These are phyloP conservation scores for Drosophila falleni DNA, from an alignment of 2,888 invertebrate genomes.

Conservation along the genomic window DNA sequence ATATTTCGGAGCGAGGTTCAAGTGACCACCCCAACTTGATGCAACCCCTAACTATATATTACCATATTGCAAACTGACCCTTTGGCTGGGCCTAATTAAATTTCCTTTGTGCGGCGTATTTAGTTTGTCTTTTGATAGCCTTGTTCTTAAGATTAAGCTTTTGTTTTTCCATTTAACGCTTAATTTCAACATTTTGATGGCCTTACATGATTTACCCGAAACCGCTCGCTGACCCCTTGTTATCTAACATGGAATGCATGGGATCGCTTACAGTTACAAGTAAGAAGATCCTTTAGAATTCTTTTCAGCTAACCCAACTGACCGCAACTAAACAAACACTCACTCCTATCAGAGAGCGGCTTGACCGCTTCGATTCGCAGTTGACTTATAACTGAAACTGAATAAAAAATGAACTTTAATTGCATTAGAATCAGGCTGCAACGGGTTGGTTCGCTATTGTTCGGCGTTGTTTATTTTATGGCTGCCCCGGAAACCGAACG, in stretches of 20 bases:
- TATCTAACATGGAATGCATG: conserved; percentile 21
- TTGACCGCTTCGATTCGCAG: conserved; percentile 63
- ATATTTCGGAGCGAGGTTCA: conserved; percentile 44
- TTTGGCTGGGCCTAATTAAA: conserved; percentile 64
- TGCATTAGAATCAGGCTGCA: conserved; percentile 67
- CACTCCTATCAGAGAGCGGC: conserved; percentile 39
- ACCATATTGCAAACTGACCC: conserved; percentile 50
- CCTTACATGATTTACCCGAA: conserved; percentile 65
- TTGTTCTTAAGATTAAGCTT: conserved; percentile 75
- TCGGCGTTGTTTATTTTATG: conserved; percentile 65
- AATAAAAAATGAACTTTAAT: conserved; percentile 49
- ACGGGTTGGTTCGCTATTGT: conserved; percentile 42
- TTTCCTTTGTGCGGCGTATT: conserved; percentile 65
- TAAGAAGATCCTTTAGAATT: conserved; percentile 37
- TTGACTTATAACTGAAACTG: conserved; percentile 64
- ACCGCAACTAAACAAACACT: conserved; percentile 79
- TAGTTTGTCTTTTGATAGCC: conserved; percentile 76
- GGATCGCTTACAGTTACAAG: conserved; percentile 64
- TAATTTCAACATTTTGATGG: conserved; percentile 78
- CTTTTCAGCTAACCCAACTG: conserved; percentile 64
- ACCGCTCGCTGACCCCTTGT: conserved; percentile 61
- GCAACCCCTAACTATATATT: conserved; percentile 46
- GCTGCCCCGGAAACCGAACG: conserved; percentile 37
- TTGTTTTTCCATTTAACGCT: conserved; percentile 79
- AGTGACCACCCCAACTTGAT: conserved; percentile 62